Conservation (phyloP, 2,113 vertebrate species). For the Cairina moschata region DNA sequence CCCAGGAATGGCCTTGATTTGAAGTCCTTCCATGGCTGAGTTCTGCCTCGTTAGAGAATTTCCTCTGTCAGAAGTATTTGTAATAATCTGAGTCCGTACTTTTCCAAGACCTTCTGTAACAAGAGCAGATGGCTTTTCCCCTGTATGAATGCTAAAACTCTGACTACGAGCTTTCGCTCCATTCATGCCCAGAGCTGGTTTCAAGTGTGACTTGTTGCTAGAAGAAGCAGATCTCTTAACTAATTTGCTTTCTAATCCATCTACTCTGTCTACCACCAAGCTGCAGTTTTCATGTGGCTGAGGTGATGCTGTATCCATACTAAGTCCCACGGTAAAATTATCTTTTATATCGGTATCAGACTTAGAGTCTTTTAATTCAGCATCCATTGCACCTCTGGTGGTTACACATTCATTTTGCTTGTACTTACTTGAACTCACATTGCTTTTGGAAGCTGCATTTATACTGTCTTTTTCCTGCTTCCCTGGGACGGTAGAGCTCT, state of each 20-base stretch:
- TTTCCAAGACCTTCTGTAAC: conserved; percentile 78
- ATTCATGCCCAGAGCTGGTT: conserved; percentile 92
- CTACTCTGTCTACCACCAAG: conserved; percentile 62
- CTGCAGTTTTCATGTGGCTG: conserved; percentile 47
- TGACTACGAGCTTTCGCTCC: conserved; percentile 94
- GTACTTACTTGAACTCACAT: conserved; percentile 59
- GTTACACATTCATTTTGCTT: conserved; percentile 46
- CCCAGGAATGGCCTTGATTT: conserved; percentile 54
- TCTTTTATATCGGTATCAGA: conserved; percentile 53
- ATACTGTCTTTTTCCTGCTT: conserved; percentile 93
- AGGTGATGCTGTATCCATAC: conserved; percentile 40
- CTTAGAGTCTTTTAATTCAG: conserved; percentile 42
- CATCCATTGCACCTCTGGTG: neutral
- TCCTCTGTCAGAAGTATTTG: conserved; percentile 89
- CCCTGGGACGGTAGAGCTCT: conserved; percentile 81
- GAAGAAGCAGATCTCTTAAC: conserved; percentile 86
- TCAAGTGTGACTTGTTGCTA: conserved; percentile 83
- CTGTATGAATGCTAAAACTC: conserved; percentile 87
- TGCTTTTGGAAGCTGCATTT: conserved; percentile 86
- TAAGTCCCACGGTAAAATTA: conserved; percentile 46
- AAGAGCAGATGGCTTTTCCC: conserved; percentile 79
- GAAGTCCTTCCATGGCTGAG: conserved; percentile 79
- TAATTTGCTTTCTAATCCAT: conserved; percentile 77
- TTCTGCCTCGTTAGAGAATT: conserved; percentile 86
- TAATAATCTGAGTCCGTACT: conserved; percentile 91